phyloP scores from a whole-genome alignment of 2,113 vertebrate species.

The Crotalus horridus region DNA sequence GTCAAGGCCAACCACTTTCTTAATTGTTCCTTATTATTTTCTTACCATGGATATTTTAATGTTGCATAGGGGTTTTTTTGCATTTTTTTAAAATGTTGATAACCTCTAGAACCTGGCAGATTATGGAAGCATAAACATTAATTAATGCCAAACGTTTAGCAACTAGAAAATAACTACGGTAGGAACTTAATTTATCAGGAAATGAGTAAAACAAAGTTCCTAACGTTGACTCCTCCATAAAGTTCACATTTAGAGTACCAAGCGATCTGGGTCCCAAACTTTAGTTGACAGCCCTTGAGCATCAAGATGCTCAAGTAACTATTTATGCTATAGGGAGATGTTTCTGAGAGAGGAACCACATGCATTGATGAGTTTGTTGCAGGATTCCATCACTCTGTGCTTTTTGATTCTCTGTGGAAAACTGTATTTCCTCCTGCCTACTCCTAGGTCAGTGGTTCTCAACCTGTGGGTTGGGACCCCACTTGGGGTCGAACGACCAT shows the following conservation, averaged over 20 bases:
- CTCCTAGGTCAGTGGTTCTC: neutral
- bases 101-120: neutral
- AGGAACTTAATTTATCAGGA: neutral
- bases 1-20: neutral
- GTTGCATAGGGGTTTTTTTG: neutral
- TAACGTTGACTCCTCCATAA: neutral
- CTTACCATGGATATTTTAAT: neutral
- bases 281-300: neutral
- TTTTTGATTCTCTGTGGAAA: neutral
- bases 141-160: neutral
- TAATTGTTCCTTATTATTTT: neutral
- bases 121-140: neutral
- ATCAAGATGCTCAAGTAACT: neutral
- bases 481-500: too few species aligned
- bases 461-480: too few species aligned
- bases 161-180: neutral
- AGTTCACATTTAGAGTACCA: neutral
- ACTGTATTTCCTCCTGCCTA: neutral
- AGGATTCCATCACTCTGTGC: neutral
- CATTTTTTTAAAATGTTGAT: neutral
- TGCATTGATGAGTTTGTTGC: neutral
- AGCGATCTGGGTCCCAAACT: neutral
- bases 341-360: neutral
- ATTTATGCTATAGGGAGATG: neutral
- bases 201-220: neutral